phyloP scores from a whole-genome alignment of 2,113 vertebrate genomes.

The Nycticebus coucang region DNA sequence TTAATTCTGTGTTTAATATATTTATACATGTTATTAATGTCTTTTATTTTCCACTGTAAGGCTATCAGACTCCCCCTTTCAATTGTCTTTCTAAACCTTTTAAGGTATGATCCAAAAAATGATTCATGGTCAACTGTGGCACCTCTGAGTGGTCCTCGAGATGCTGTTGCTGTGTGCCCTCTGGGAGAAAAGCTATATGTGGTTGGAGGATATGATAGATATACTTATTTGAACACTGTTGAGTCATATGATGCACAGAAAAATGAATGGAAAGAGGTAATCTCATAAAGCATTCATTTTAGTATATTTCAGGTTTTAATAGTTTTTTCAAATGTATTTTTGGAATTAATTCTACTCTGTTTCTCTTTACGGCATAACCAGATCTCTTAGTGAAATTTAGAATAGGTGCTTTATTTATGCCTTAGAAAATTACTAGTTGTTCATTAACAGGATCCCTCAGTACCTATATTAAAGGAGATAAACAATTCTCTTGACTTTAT shows the following conservation, averaged over 20 bases:
- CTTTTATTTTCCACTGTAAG: constrained; percentile 18
- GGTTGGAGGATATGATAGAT: constrained; percentile 96
- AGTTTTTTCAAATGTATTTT: background rate
- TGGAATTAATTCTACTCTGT: background rate
- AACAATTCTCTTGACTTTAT: background rate
- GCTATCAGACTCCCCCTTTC: background rate
- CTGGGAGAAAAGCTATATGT: constrained; percentile 95
- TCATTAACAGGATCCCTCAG: background rate
- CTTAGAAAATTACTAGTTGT: background rate
- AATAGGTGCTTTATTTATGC: background rate
- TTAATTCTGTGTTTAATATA: background rate
- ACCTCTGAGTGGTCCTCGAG: constrained; percentile 93
- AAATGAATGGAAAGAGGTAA: constrained; percentile 98
- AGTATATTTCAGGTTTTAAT: background rate
- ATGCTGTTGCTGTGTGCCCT: constrained; percentile 94
- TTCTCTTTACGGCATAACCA: background rate
- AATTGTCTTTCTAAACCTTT: background rate
- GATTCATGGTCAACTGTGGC: constrained; percentile 96
- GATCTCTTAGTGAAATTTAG: background rate
- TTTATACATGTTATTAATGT: background rate
- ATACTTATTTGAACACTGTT: constrained; percentile 93
- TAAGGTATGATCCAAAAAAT: constrained; percentile 96
- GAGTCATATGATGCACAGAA: constrained; percentile 97
- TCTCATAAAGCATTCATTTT: background rate
- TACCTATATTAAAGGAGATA: background rate